These are phyloP conservation scores for Thecocarcelia acutangulata DNA, from an alignment of 2,888 invertebrate species.

Conservation along the genomic window DNA sequence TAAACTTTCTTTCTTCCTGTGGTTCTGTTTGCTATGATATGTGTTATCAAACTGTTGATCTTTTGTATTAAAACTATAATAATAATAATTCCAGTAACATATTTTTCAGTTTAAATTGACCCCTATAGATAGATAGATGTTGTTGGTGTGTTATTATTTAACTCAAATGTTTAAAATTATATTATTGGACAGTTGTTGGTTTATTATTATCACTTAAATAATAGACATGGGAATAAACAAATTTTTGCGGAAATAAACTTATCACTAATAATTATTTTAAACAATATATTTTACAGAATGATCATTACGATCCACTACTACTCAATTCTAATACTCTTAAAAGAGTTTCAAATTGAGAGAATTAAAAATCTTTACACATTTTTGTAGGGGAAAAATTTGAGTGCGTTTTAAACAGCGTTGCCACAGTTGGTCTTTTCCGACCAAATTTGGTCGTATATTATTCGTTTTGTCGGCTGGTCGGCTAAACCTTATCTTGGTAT, in stretches of 20 bases:
- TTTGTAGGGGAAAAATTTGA: too few species aligned
- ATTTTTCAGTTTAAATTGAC: constrained; percentile 57
- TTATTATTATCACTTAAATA: constrained; percentile 31
- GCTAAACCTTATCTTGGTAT: too few species aligned
- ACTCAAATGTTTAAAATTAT: constrained; percentile 37
- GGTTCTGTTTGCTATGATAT: constrained; percentile 49
- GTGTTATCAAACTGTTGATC: constrained; percentile 42
- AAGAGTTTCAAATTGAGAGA: too few species aligned
- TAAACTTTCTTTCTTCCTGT: constrained; percentile 23
- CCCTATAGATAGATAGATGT: constrained; percentile 60
- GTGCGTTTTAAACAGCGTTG: too few species aligned
- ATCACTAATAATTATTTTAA: constrained; percentile 1
- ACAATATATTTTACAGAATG: constrained; percentile 3
- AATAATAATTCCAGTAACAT: constrained; percentile 34
- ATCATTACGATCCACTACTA: too few species aligned
- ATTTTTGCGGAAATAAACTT: constrained; percentile 10
- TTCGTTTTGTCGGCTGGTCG: too few species aligned
- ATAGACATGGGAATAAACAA: constrained; percentile 37
- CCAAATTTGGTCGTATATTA: too few species aligned
- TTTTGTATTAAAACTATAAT: constrained; percentile 34
- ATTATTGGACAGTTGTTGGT: neutral
- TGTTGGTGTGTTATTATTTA: constrained; percentile 28
- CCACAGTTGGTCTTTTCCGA: too few species aligned
- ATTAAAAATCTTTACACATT: too few species aligned
- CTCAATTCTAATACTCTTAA: too few species aligned